These are phyloP conservation scores for Hybognathus amarus DNA, from an alignment of 2,797 vertebrate genomes.

Conservation along the genomic window DNA sequence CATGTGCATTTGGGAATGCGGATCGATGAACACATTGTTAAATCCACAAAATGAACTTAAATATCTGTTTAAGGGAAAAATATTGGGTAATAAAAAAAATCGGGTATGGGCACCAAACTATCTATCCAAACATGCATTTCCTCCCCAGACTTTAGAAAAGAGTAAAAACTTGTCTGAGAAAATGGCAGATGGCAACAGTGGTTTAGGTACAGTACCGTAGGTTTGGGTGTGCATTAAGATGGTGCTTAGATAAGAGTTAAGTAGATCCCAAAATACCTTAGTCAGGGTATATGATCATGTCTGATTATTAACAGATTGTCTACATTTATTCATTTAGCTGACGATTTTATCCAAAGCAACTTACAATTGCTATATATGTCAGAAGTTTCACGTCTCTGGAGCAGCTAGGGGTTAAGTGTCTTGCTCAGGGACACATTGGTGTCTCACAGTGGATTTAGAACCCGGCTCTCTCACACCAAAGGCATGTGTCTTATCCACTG, in stretches of 20 bases:
- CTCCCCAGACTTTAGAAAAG: not conserved
- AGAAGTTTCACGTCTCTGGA: too few species aligned
- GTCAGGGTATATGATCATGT: not conserved
- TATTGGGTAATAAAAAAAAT: not conserved
- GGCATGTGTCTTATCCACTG: too few species aligned
- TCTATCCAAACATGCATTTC: not conserved
- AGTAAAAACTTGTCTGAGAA: not conserved
- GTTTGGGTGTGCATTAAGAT: not conserved
- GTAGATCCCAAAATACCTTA: not conserved
- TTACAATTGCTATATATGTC: too few species aligned
- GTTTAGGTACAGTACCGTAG: not conserved
- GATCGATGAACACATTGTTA: not conserved
- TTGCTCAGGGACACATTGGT: too few species aligned
- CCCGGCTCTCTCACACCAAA: too few species aligned
- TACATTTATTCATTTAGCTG: too few species aligned
- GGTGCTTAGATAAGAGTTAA: not conserved
- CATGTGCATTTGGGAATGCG: not conserved
- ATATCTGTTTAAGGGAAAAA: not conserved
- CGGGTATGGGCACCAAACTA: not conserved
- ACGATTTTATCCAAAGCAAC: too few species aligned
- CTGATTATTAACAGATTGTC: not conserved
- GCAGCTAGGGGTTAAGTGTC: too few species aligned
- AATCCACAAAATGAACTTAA: not conserved
- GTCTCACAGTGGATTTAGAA: too few species aligned
- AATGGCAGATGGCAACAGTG: not conserved